Base-by-base conservation (phyloP, 35 echinoderm and acorn worm genomes). In the Ophiothrix spiculata region DNA sequence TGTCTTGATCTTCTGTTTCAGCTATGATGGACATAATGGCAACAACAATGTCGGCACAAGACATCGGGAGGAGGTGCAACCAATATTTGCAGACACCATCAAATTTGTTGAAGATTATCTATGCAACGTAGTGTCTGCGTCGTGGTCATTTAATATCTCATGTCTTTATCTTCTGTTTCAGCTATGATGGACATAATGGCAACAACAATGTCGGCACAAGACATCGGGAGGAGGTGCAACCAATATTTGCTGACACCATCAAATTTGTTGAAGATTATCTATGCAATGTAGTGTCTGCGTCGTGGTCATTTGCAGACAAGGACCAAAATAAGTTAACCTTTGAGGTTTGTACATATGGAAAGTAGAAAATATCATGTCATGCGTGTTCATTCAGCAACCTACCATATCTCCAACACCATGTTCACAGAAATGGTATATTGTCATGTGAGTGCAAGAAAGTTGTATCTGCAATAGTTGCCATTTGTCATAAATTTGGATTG, bases 201-300 rank as follows among this genome's bases (percentile, higher is more conserved):
- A 81, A 78, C n/a, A n/a, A n/a, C 60, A 84, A 76, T 11, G n/a
- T n/a, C n/a, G 54, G 36, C 28, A 36, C 40, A 2, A 74, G 49
- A 33, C 34, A 76, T 28, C 80, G 80, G 45, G 80, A 85, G 54
- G 84, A 86, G 32, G 69, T 82, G 1, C 31, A 86, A 35, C 88
- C 56, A 23, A 91, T 86, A 35, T 99, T 99, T 74, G 85, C 87
- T 39, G 76, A 87, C n/a, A 99, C 96, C 83, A 99, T 99, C 82
- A 82, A 94, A 63, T 94, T 99, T 91, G 96, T 99, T 1, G 96
- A 99, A 75, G 84, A 99, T 45, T 99, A 99, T 75, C 83, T 99
- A 35, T 88, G 89, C 63, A 86, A 99, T 35, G 92, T 85, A 32
- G 91, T 94, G 33, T 76, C 77, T 16, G 92, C 84, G 35, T 77